Base-by-base conservation (phyloP, 2,888 invertebrate genomes). In the Tipula helvola region DNA sequence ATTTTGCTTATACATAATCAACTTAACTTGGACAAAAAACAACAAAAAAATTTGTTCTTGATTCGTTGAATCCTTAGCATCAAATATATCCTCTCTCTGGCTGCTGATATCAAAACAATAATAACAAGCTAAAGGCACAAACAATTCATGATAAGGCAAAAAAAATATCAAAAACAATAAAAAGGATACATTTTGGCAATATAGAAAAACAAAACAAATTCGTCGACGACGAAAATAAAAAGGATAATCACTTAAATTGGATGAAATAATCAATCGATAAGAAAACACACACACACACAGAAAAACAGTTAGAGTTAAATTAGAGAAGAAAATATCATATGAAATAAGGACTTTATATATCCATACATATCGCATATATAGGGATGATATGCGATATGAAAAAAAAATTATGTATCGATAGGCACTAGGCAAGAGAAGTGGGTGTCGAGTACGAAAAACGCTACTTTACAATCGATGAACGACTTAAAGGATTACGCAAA, bases 231-330 rank as follows among this genome's bases (percentile, higher is more conserved):
- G 71, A 71, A 71, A 71, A 71, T 71, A 71, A 71, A 71, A 71
- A 71, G 71, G 71, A 71, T 71, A 71, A 71, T 71, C 71, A 71
- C 71, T 71, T 71, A 71, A 71, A 71, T 71, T 71, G 71, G 71
- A 71, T 71, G 71, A 71, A 71, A 71, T 71, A 71, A 71, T 71
- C 71, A 71, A 71, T 71, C 71, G 71, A 71, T 71, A 71, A 71
- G 71, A 28, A 71, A 28, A 10, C 4, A 28, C 3, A 71, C 12
- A 71, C 4, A 57, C n/a, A 52, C 47, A 52, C 16, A n/a, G 2
- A n/a, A 13, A 52, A 5, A 52, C 13, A 52, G 47, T n/a, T 41
- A 71, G 28, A 71, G 18, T 71, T 28, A 28, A 71, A n/a, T n/a
- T n/a, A n/a, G n/a, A 71, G 28, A 71, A 18, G 71, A 71, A 71